Conservation (phyloP, 2,888 invertebrate genomes). For the Agriopis marginaria region DNA sequence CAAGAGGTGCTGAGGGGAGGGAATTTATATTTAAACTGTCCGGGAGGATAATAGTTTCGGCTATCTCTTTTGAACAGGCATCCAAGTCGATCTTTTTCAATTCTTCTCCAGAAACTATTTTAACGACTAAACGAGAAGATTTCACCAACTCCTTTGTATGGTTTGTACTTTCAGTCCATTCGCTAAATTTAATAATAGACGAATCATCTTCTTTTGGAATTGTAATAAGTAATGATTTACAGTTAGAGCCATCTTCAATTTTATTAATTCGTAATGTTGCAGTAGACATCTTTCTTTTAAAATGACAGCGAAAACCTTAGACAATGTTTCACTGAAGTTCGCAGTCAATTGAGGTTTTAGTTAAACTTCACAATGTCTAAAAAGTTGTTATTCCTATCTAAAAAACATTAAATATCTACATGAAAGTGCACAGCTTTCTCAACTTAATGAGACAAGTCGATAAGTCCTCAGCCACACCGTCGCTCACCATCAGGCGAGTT, state of each 20-base stretch:
- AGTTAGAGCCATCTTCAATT: conserved; percentile 71
- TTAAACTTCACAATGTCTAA: background rate
- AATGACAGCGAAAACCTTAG: conserved; percentile 36
- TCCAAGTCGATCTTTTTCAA: conserved; percentile 68
- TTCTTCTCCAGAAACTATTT: conserved; percentile 70
- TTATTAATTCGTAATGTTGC: conserved; percentile 78
- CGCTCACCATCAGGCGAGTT: too few species aligned
- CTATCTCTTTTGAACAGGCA: conserved; percentile 66
- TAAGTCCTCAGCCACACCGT: too few species aligned
- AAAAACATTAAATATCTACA: background rate
- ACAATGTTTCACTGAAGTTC: conserved; percentile 36
- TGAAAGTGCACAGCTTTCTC: background rate
- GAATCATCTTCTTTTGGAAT: conserved; percentile 63
- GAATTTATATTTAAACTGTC: conserved; percentile 7
- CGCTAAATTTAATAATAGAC: conserved; percentile 61
- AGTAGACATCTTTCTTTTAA: conserved; percentile 70
- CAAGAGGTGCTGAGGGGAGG: background rate
- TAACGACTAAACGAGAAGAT: conserved; percentile 73
- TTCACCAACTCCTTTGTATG: conserved; percentile 61
- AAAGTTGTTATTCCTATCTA: conserved; percentile 16
- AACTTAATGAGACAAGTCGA: too few species aligned
- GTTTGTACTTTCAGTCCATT: conserved; percentile 70
- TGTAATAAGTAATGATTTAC: conserved; percentile 70
- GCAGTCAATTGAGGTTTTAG: conserved; percentile 22
- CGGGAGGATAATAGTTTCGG: conserved; percentile 35